Conservation (phyloP, 2,113 vertebrate genomes). For the Pachyramphus minor region DNA sequence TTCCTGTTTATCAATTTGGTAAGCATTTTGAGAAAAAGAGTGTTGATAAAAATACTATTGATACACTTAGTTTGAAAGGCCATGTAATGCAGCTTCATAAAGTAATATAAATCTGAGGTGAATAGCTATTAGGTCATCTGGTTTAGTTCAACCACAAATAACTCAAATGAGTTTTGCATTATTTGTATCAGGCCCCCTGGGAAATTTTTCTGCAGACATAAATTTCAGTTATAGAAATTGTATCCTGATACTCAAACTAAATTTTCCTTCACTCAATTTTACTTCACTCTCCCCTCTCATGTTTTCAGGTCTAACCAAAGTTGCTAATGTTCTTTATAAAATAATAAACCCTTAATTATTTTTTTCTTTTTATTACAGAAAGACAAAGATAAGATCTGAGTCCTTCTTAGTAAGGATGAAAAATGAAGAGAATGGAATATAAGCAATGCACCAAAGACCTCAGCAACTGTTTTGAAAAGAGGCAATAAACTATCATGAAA, state of each 20-base stretch:
- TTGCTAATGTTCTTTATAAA: not conserved
- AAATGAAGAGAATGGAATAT: not conserved
- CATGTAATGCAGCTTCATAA: not conserved
- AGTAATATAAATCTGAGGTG: not conserved
- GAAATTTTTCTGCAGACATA: slow-evolving; percentile 14
- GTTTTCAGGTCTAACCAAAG: not conserved
- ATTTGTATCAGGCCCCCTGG: not conserved
- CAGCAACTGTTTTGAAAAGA: not conserved
- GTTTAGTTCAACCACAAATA: slow-evolving; percentile 23
- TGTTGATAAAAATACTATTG: not conserved
- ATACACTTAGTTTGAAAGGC: not conserved
- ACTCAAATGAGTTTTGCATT: slow-evolving; percentile 35
- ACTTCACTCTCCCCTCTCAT: not conserved
- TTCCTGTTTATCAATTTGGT: not conserved
- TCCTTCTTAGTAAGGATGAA: not conserved
- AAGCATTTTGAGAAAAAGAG: not conserved
- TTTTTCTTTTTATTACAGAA: not conserved
- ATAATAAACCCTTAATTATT: not conserved
- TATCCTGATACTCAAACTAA: slow-evolving; percentile 16
- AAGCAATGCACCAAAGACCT: not conserved
- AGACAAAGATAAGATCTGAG: not conserved
- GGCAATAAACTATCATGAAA: not conserved
- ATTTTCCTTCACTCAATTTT: slow-evolving; percentile 48
- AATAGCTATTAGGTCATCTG: slow-evolving; percentile 22
- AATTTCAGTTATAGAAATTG: slow-evolving; percentile 46